Percentiles rank a stretch among this genome's conserved stretches.
phyloP scores from a whole-genome alignment of 2,888 invertebrate species.

The Nemoura dubitans region DNA sequence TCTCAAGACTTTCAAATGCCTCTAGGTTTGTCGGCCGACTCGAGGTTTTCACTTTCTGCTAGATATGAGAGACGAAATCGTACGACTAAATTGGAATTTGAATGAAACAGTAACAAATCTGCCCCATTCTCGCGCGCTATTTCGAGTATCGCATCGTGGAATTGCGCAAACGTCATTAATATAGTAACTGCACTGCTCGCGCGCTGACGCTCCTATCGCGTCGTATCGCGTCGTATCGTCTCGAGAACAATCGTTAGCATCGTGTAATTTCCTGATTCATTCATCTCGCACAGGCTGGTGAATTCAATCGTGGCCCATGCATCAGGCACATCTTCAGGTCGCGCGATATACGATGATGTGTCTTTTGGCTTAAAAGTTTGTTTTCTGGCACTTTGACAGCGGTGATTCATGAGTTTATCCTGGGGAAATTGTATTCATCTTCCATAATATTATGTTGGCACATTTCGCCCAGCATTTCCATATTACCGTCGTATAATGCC shows the following conservation, averaged over 20 bases:
- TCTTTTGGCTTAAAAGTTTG: slow-evolving; percentile 13
- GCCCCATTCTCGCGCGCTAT: no score
- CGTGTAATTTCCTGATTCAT: background rate
- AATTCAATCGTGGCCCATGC: background rate
- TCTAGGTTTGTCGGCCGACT: background rate
- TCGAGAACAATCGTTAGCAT: background rate
- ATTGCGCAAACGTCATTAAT: no score
- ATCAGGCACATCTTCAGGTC: background rate
- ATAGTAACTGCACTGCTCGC: no score
- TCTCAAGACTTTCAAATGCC: background rate
- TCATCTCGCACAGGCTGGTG: background rate
- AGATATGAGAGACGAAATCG: background rate
- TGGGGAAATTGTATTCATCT: slow-evolving; percentile 39
- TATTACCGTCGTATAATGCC: slow-evolving; percentile 37
- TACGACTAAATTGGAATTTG: background rate
- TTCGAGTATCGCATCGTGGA: no score
- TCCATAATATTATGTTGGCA: slow-evolving; percentile 42
- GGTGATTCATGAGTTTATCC: slow-evolving; percentile 38
- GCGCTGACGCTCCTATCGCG: no score
- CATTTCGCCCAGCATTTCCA: slow-evolving; percentile 38
- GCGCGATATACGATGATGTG: background rate
- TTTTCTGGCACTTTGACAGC: slow-evolving; percentile 36
- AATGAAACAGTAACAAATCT: background rate
- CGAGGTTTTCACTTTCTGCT: background rate
- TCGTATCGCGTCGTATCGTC: background rate